These are phyloP conservation scores for Leptoclinus maculatus DNA, from an alignment of 2,797 vertebrate species.

Conservation along the genomic window DNA sequence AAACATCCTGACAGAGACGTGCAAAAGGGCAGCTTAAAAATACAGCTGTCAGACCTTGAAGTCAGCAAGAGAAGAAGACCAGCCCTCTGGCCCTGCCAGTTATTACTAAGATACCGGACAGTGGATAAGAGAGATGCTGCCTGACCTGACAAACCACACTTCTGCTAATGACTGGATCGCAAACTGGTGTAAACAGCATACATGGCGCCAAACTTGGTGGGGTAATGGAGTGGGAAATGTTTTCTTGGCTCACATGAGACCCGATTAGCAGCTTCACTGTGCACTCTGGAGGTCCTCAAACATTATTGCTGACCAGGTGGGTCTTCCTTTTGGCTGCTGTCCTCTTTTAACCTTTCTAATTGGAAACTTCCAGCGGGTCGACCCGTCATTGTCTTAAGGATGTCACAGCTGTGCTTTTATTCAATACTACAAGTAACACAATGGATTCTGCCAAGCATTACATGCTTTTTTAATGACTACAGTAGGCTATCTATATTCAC, in stretches of 20 bases:
- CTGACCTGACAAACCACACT: background rate
- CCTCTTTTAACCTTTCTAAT: constrained; percentile 2
- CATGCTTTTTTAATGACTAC: background rate
- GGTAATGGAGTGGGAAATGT: constrained; percentile 65
- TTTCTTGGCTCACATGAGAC: constrained; percentile 44
- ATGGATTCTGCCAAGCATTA: background rate
- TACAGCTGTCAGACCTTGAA: constrained; percentile 40
- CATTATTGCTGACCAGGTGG: constrained; percentile 31
- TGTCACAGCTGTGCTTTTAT: background rate
- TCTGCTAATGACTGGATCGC: constrained; percentile 20
- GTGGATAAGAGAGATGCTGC: background rate
- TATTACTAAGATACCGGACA: constrained; percentile 5
- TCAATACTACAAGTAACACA: no score
- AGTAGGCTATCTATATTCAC: background rate
- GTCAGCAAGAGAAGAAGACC: background rate
- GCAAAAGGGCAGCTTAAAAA: constrained; percentile 38
- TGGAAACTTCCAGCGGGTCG: background rate
- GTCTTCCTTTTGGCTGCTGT: background rate
- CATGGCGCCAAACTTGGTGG: constrained; percentile 22
- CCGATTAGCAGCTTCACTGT: constrained; percentile 31
- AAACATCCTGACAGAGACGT: constrained; percentile 35
- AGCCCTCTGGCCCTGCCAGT: constrained; percentile 19
- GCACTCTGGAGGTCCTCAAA: constrained; percentile 25
- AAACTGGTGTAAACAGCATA: constrained; percentile 17
- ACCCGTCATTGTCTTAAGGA: background rate